Base-by-base conservation (phyloP, 2,888 invertebrate species). In the Rhagonycha fulva region DNA sequence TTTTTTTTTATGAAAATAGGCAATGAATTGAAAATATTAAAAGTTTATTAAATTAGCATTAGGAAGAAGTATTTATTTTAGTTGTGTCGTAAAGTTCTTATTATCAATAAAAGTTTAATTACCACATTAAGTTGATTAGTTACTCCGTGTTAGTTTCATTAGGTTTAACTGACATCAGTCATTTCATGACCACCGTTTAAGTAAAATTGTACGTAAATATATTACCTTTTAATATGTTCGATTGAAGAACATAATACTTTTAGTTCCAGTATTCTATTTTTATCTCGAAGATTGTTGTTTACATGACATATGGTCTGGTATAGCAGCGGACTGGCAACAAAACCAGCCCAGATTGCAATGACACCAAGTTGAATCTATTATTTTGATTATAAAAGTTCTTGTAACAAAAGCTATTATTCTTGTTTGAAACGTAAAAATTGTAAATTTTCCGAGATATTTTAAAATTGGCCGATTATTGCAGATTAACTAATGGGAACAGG, bases 231-330 rank as follows among this genome's bases (percentile, higher is more conserved):
- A 26, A n/a, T n/a, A 47, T 47, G 47, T 47, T 47, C 47, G 47
- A 47, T 47, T n/a, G 47, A 47, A n/a, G n/a, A 12, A 47, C 4
- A 47, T 47, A n/a, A n/a, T 47, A 47, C 47, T 47, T 47, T 47
- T n/a, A 47, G 47, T 47, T 47, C 47, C 2, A n/a, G n/a, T 47
- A n/a, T 47, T 47, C 11, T 47, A 47, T 47, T 47, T 30, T 47
- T n/a, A 47, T 47, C 26, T 23, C 12, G 26, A 66, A 66, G 63
- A 66, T 66, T 24, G 63, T 66, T 66, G 63, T 66, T 66, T 14
- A 66, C 63, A 66, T 66, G 63, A 66, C 63, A 66, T 66, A 26
- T 66, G 63, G 63, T 66, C 63, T 66, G 24, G 63, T 66, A 66
- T 66, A 47, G n/a, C 7, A 47, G 47, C 47, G 47, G 47, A 47